Evolutionary conservation across 2,113 vertebrate species (phyloP).

Genomic region (Acinonyx jubatus): DNA sequence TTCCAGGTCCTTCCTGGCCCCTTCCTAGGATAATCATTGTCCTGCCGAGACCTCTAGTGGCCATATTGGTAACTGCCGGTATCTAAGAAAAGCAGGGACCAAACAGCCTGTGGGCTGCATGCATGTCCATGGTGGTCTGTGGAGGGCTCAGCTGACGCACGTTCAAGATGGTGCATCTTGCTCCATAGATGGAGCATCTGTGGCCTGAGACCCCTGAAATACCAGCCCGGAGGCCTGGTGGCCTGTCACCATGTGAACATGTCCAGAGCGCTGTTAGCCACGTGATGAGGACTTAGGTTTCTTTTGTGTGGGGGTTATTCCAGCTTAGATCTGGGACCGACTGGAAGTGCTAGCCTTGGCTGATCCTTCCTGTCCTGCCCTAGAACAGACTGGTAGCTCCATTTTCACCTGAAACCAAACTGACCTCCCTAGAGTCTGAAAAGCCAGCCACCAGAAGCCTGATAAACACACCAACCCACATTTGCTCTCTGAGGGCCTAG

Average conservation of each 20-base stretch:
- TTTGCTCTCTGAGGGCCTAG: neutral
- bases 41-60: conserved; percentile 61
- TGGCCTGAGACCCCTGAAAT: neutral
- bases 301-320: neutral
- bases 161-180: neutral
- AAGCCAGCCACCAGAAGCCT: neutral
- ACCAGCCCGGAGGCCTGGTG: neutral
- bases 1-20: neutral
- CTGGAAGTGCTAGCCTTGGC: neutral
- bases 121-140: fast-evolving
- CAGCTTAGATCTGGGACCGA: neutral
- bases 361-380: neutral
- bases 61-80: conserved; percentile 50
- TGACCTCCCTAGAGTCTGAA: neutral
- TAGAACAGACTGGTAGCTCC: neutral
- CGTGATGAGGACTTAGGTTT: neutral
- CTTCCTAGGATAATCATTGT: conserved; percentile 16
- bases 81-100: neutral
- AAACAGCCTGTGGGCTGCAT: neutral
- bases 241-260: neutral
- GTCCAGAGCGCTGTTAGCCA: neutral
- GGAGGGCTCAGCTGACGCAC: neutral
- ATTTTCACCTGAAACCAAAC: neutral
- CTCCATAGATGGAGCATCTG: neutral
- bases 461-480: too few relatives aligned